Base-by-base conservation (phyloP, 2,888 invertebrate species). In the Cyclophora punctaria region DNA sequence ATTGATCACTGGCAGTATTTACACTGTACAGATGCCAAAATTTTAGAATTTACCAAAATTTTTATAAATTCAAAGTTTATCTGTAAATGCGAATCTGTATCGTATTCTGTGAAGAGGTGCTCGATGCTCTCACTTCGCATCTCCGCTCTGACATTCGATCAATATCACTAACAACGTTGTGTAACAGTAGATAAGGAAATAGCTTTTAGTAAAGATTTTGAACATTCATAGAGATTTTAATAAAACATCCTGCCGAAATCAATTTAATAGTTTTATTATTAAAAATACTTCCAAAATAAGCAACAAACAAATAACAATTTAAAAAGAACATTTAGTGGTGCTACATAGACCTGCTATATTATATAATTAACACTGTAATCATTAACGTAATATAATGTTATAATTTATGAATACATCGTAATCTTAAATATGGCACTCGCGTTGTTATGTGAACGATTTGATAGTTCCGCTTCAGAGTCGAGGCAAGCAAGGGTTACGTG, bases 281-380 rank as follows among this genome's bases (percentile, higher is more conserved):
- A 76, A 85, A 80, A 85, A 85, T 83, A 83, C 79, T 82, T 84
- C 81, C 78, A 86, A 85, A 86, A 84, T 85, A 86, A 87, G 87
- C 87, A 87, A 87, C 87, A 87, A 87, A 86, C 84, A 86, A 85
- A 78, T 84, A 87, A 87, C 85, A 87, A 86, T 78, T 73, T 85
- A 83, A 84, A 78, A 82, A 77, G 75, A 75, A 78, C 71, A 70
- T 75, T 75, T 69, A 74, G 74, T 71, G 73, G 69, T 71, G 69
- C 75, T 75, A 75, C 71, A 76, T 73, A 77, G 71, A 77, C 73
- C 74, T 71, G 78, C 71, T 73, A 71, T 69, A 52, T 68, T 70
- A 59, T 63, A 66, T 37, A 67, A 71, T 66, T 61, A 75, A 80
- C 81, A 79, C 79, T 77, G 80, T 71, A 77, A 76, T 70, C 71